A percentile compares a stretch with the other conserved stretches of the same genome.
phyloP scores from a whole-genome alignment of 2,113 vertebrate species.

The Myrmecobius fasciatus region DNA sequence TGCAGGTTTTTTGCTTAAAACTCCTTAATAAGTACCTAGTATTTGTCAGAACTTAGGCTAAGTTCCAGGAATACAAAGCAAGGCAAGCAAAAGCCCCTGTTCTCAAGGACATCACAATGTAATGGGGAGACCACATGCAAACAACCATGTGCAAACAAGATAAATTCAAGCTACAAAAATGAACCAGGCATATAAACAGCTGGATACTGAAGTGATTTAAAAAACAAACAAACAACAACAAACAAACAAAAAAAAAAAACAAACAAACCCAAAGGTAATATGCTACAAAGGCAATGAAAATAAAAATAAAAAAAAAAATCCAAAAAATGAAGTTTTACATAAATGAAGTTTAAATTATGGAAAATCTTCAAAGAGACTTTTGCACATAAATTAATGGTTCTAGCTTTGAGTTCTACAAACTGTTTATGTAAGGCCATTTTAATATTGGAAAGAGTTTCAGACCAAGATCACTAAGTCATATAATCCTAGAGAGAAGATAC shows the following conservation, averaged over 20 bases:
- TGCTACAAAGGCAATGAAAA: constrained; percentile 84
- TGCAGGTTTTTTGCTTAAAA: neutral
- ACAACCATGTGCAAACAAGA: constrained; percentile 94
- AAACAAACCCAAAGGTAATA: too few species aligned
- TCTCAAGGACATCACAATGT: neutral
- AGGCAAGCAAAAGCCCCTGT: neutral
- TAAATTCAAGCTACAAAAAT: constrained; percentile 90
- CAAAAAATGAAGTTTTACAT: constrained; percentile 74
- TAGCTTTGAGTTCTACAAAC: constrained; percentile 80
- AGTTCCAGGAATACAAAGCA: neutral
- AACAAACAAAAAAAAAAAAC: too few species aligned
- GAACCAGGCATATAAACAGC: constrained; percentile 85
- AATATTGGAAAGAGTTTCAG: neutral
- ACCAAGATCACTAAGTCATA: neutral
- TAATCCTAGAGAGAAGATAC: neutral
- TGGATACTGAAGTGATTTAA: constrained; percentile 85
- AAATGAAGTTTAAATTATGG: constrained; percentile 77
- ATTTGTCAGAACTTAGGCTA: neutral
- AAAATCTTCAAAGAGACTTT: constrained; percentile 90
- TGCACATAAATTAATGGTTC: constrained; percentile 78
- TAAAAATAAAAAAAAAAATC: constrained; percentile 75
- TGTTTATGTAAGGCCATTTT: neutral
- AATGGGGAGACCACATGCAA: constrained; percentile 99
- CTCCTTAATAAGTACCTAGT: neutral
- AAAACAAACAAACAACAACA: too few species aligned